Base-by-base conservation (phyloP, 1,140 invertebrate genomes). In the Zelostemma sp. region DNA sequence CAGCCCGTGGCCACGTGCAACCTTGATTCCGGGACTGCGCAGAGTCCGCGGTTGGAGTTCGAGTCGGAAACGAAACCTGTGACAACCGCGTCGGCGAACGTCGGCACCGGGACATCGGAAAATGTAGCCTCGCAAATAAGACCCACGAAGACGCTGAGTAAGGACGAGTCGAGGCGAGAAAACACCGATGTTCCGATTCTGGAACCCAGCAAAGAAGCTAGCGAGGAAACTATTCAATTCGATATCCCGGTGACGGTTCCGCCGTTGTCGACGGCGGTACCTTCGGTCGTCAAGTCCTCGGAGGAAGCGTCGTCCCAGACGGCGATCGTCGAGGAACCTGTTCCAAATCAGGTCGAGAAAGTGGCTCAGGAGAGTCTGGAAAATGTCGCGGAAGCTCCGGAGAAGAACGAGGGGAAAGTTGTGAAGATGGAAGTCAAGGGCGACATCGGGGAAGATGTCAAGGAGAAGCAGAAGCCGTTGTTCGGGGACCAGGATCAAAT, bases 221-320 rank as follows among this genome's bases (percentile, higher is more conserved):
- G 3, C 4, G 56, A 70, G 14, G 43, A 61, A n/a, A 38, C 15
- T 5, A 41, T 12, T 16, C 38, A 60, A 6, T 21, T n/a, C 9
- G 81, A 87, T 56, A 63, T 82, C 15, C 66, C 85, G 6, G 84
- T 85, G n/a, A 86, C 70, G 3, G 66, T 57, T 18, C 73, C 73
- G 6, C 63, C 58, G 4, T 48, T 48, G 14, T 40, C 47, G 6
- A 77, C 48, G 67, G 6, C 57, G 11, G 60, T 21, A 0, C 65
- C 65, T 8, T 40, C 68, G 1, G 46, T 70, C 4, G 14, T 60
- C 1, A 78, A 73, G 19, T 21, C 16, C 5, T 49, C 55, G 5
- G 78, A 80, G 18, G 74, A 80, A n/a, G 16, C 54, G 6, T 12
- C 48, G 9, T n/a, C 56, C 14, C 62, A 74, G 25, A 54, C 51